A percentile compares a stretch with the other conserved stretches of the same genome.
phyloP scores from a whole-genome alignment of 53 echinoderm and acorn worm species.

The Henricia sp. region DNA sequence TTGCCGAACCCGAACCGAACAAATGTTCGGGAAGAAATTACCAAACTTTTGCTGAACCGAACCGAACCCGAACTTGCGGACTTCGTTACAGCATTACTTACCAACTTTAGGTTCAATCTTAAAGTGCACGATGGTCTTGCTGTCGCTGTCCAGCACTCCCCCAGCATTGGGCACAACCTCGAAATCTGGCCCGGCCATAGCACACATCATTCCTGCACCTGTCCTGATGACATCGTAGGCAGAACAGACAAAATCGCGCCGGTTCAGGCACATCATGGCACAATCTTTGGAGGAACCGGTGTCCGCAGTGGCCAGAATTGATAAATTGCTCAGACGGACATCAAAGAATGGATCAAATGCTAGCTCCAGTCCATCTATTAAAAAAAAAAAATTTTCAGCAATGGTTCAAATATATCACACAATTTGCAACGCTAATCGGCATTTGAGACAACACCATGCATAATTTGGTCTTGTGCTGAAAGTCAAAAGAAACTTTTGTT shows the following conservation, averaged over 20 bases:
- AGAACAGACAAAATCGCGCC: background rate
- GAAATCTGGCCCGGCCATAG: slow-evolving; percentile 14
- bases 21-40: too few relatives aligned
- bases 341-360: slow-evolving; percentile 48
- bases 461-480: background rate
- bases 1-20: too few relatives aligned
- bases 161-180: background rate
- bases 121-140: slow-evolving; percentile 39
- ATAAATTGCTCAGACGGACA: slow-evolving; percentile 20
- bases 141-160: too few relatives aligned
- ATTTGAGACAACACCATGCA: background rate
- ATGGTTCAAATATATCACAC: background rate
- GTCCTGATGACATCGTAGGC: slow-evolving; percentile 22
- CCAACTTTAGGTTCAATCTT: slow-evolving; percentile 4
- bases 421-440: background rate
- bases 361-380: background rate
- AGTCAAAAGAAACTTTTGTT: background rate
- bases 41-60: too few relatives aligned
- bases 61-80: background rate
- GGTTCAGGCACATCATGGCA: slow-evolving; percentile 23
- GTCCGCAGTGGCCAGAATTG: background rate
- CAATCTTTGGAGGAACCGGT: slow-evolving; percentile 15
- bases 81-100: too few relatives aligned
- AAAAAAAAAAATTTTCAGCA: background rate
- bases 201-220: background rate